Base-by-base conservation (phyloP, 1,140 invertebrate species). In the Calliphora vicina region DNA sequence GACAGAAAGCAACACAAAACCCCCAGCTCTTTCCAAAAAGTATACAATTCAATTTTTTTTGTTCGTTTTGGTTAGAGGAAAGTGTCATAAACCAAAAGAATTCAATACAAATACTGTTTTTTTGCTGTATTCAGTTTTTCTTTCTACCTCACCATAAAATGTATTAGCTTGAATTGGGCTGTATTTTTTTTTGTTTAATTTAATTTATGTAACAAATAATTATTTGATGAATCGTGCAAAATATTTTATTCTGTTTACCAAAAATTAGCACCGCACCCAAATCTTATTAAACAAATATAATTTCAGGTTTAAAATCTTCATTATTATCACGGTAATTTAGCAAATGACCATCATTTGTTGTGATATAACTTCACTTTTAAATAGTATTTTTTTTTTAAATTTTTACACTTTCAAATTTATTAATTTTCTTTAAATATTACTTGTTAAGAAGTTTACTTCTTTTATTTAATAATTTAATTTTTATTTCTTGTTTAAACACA, bases 251-350 rank as follows among this genome's bases (percentile, higher is more conserved):
- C 12, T 50, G 1, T 4, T 50, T 13, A 8, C 12, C 4, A 23
- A 23, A 67, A 23, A 67, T 67, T 67, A 67, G 61, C 61, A 67
- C 61, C 61, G 61, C 61, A 67, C 61, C 61, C 61, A 67, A 10
- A 23, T 67, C 5, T 57, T 4, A 5, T 57, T 57, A 57, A 57
- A 57, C 29, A 50, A 50, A 50, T 50, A 8, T 3, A 13, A 13
- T 50, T 50, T 50, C 15, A 13, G 45, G 45, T 50, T 50, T 50
- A 50, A 50, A 50, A 50, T 50, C 45, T 6, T 50, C 45, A 12
- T 50, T 50, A 50, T 50, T 50, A 50, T 50, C 12, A 13, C 15
- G 1, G 4, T 50, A 50, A 50, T 74, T 74, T 74, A 17, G 29
- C 2, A 2, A 35, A 35, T 35, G 29, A 35, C 29, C 29, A 35